These are phyloP conservation scores for Silurus meridionalis DNA, from an alignment of 2,113 vertebrate genomes.

Conservation along the genomic window DNA sequence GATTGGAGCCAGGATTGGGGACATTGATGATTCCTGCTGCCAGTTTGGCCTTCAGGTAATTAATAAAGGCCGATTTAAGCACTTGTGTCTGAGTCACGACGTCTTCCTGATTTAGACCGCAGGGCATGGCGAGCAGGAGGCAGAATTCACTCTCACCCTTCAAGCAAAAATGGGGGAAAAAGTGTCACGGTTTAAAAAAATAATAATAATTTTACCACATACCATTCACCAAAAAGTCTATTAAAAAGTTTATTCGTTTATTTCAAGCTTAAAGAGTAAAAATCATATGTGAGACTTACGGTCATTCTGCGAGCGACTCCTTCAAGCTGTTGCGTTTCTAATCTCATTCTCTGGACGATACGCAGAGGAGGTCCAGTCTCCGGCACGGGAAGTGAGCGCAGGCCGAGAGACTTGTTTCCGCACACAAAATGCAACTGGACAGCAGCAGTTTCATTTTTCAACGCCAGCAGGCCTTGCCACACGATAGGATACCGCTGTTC, in stretches of 20 bases:
- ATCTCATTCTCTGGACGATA: slow-evolving; percentile 95
- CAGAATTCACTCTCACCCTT: slow-evolving; percentile 97
- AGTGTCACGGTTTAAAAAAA: background rate
- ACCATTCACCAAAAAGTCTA: too few relatives aligned
- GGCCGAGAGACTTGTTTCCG: slow-evolving; percentile 92
- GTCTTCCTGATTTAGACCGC: slow-evolving; percentile 96
- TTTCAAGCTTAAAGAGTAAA: background rate
- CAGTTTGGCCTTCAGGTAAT: slow-evolving; percentile 94
- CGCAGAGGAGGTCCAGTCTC: slow-evolving; percentile 88
- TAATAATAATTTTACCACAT: too few relatives aligned
- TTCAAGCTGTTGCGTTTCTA: slow-evolving; percentile 92
- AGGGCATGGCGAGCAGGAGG: slow-evolving; percentile 91
- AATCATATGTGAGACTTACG: slow-evolving; percentile 63
- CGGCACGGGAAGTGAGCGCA: slow-evolving; percentile 87
- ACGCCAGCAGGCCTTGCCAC: slow-evolving; percentile 94
- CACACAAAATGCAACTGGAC: slow-evolving; percentile 98
- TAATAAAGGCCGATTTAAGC: slow-evolving; percentile 94
- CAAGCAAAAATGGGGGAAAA: background rate
- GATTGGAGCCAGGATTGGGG: slow-evolving; percentile 96
- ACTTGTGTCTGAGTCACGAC: slow-evolving; percentile 94
- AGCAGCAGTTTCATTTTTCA: slow-evolving; percentile 95
- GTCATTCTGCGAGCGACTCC: slow-evolving; percentile 95
- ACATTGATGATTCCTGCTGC: slow-evolving; percentile 98
- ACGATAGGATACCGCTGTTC: slow-evolving; percentile 95
- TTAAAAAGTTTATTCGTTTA: too few relatives aligned